A percentile compares a stretch with the other conserved stretches of the same genome.
These are phyloP conservation scores for Pseudobourletiella spinata DNA, from an alignment of 1,140 invertebrate genomes.

Conservation along the genomic window DNA sequence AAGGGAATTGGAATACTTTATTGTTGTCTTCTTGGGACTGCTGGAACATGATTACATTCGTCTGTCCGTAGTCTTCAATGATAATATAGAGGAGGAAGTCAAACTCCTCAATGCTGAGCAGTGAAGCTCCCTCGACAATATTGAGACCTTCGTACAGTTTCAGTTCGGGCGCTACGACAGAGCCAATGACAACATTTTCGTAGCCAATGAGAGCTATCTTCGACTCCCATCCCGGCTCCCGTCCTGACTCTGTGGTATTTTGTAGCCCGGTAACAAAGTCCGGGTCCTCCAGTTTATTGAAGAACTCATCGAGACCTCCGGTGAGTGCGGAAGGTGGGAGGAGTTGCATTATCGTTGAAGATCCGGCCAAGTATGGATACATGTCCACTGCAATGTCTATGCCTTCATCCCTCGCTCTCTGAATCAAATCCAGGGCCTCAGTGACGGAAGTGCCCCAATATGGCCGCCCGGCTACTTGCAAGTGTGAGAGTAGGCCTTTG, in stretches of 20 bases:
- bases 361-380: constrained; percentile 31
- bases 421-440: constrained; percentile 15
- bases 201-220: constrained; percentile 28
- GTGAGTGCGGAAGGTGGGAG: constrained; percentile 25
- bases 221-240: constrained; percentile 30
- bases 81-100: constrained; percentile 22
- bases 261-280: constrained; percentile 13
- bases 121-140: constrained; percentile 6
- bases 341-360: constrained; percentile 27
- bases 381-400: constrained; percentile 31
- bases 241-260: constrained; percentile 22
- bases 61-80: constrained; percentile 17
- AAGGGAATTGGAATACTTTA: constrained; percentile 10
- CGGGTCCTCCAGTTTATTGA: constrained; percentile 15
- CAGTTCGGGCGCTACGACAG: constrained; percentile 12
- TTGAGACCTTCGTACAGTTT: constrained; percentile 18
- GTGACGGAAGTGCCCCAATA: constrained; percentile 25
- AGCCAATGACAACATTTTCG: constrained; percentile 26
- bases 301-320: constrained; percentile 18
- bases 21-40: constrained; percentile 21
- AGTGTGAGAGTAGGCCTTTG: constrained; percentile 25
- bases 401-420: constrained; percentile 13
- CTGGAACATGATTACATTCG: constrained; percentile 31
- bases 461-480: constrained; percentile 31
- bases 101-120: constrained; percentile 16